phyloP scores from a whole-genome alignment of 2,888 invertebrate genomes.

The Heliconius aoede region DNA sequence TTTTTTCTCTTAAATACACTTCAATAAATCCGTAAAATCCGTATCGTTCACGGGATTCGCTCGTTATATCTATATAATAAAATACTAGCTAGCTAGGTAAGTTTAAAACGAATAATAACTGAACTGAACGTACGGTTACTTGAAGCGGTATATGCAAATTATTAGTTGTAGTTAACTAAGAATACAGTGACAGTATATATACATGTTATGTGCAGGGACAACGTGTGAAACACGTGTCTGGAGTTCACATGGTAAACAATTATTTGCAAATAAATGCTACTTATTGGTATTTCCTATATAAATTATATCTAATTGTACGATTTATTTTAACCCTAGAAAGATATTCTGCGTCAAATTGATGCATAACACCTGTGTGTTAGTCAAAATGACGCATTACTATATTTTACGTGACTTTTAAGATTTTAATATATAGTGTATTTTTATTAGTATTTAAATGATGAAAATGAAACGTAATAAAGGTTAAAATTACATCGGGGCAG shows the following conservation, averaged over 20 bases:
- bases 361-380: too few relatives aligned
- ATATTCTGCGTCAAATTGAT: too few relatives aligned
- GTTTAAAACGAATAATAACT: not conserved
- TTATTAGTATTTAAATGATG: not conserved
- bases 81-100: not conserved
- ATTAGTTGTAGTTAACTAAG: not conserved
- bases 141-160: not conserved
- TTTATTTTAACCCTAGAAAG: too few relatives aligned
- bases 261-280: constrained; percentile 14
- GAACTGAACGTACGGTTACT: not conserved
- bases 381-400: too few relatives aligned
- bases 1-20: too few relatives aligned
- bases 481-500: not conserved
- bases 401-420: too few relatives aligned
- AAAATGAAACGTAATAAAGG: too few relatives aligned
- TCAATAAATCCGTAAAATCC: too few relatives aligned
- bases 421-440: too few relatives aligned
- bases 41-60: too few relatives aligned
- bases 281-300: not conserved
- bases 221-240: constrained; percentile 15
- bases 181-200: not conserved
- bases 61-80: not conserved
- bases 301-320: not conserved
- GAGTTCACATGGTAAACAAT: constrained; percentile 29
- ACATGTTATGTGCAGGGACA: not conserved